Evolutionary conservation across 2,797 vertebrate species (phyloP), one percentile per base, ranked within the genome.

Genomic region (Delichon dasypus): DNA sequence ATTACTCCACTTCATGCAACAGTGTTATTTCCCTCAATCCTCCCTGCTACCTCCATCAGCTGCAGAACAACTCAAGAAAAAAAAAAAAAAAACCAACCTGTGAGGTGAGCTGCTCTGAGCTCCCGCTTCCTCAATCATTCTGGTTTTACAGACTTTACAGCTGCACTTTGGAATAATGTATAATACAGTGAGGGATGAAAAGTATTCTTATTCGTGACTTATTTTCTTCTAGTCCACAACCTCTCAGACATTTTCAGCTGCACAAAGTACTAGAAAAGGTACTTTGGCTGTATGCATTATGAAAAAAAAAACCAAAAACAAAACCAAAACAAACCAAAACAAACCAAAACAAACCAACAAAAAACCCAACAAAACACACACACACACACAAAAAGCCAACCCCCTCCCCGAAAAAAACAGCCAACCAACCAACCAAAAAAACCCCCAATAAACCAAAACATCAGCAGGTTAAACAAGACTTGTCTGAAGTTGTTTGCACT

Each of bases 1-100:
- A 36, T 20, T 0, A 4, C 29, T 47, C 10, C 30, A 5, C 22
- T n/a, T 32, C 9, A 2, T 7, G 9, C 40, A 73, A 16, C 55
- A 32, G 5, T 6, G 13, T 2, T 0, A 1, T 25, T 53, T 54
- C 48, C 48, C 38, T 82, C 4, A 3, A 8, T 50, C 9, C 44
- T 47, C 25, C 48, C 17, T 29, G 36, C 18, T 11, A 11, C 34
- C 13, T 61, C n/a, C 47, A 32, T 13, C 62, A 62, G 62, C 47
- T 5, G 5, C 45, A 45, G 48, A 70, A 7, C 4, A 58, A 79
- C 8, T 20, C 60, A 3, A 48, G 18, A 25, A 32, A 62, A 13
- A 30, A 58, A 34, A 19, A n/a, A n/a, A 13, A 30, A 58, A 34
- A 19, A n/a, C n/a, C n/a, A n/a, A n/a, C 11, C 61, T 19, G 11